phyloP scores from a whole-genome alignment of 2,797 vertebrate genomes.

The Alectoris magna region DNA sequence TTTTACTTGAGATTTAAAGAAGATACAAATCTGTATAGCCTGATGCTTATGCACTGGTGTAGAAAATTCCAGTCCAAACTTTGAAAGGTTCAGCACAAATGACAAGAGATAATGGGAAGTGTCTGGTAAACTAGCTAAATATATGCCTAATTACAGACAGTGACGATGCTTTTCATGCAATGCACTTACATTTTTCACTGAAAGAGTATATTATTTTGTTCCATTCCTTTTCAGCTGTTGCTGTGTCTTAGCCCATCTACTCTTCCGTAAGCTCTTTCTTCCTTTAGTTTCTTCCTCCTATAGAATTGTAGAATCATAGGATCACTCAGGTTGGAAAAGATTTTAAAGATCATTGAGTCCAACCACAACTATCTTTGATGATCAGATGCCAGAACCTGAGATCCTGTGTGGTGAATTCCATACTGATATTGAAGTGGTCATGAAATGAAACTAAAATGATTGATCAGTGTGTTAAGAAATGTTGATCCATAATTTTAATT shows the following conservation, averaged over 20 bases:
- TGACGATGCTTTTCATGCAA: background rate
- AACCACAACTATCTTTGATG: background rate
- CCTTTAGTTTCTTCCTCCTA: background rate
- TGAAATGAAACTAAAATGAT: background rate
- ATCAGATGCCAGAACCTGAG: background rate
- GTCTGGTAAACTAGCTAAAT: slow-evolving; percentile 30
- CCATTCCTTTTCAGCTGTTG: background rate
- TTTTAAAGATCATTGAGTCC: too few species aligned
- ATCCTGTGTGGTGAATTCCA: background rate
- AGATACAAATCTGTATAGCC: background rate
- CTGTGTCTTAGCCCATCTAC: background rate
- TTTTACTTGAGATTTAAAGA: background rate
- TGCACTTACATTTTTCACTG: slow-evolving; percentile 18
- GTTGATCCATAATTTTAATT: background rate
- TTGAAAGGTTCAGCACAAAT: slow-evolving; percentile 45
- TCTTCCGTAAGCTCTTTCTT: background rate
- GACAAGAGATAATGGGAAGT: slow-evolving; percentile 28
- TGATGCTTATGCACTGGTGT: background rate
- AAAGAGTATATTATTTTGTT: background rate
- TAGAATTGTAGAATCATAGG: too few species aligned
- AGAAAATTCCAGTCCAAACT: background rate
- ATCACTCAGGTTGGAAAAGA: too few species aligned
- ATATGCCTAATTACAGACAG: slow-evolving; percentile 27
- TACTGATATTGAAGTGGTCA: background rate
- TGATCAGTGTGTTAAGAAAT: background rate